Evolutionary conservation across 2,888 invertebrate genomes (phyloP).

Genomic region (Thumatha senex): DNA sequence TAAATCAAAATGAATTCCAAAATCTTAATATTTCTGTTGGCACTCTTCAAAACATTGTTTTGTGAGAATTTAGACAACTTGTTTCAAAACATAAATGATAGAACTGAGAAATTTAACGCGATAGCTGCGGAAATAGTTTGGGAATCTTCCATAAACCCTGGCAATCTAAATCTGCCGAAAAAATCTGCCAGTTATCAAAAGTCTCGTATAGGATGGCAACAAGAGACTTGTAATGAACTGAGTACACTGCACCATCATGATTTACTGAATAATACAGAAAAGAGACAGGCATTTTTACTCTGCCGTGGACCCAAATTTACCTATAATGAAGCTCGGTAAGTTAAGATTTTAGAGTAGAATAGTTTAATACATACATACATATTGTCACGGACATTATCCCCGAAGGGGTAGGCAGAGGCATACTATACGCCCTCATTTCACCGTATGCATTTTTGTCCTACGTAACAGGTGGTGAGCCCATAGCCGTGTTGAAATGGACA

Average conservation of each 20-base stretch:
- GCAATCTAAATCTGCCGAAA: conserved; percentile 42
- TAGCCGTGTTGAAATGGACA: too few relatives aligned
- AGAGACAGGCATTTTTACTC: conserved; percentile 82
- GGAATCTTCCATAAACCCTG: conserved; percentile 60
- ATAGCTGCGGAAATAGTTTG: conserved; percentile 67
- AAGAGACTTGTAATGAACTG: conserved; percentile 50
- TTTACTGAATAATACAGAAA: conserved; percentile 60
- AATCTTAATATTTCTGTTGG: conserved; percentile 8
- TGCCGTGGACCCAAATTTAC: conserved; percentile 86
- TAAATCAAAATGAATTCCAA: conserved; percentile 23
- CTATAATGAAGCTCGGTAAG: conserved; percentile 80
- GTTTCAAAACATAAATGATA: conserved; percentile 60
- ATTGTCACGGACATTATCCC: too few relatives aligned
- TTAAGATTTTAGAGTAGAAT: too few relatives aligned
- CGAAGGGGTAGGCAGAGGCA: too few relatives aligned
- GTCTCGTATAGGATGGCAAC: conserved; percentile 59
- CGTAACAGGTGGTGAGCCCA: too few relatives aligned
- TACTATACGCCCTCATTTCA: too few relatives aligned
- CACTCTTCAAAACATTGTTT: conserved; percentile 22
- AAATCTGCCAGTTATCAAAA: conserved; percentile 52
- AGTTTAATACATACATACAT: too few relatives aligned
- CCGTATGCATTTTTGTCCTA: too few relatives aligned
- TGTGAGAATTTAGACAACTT: conserved; percentile 41
- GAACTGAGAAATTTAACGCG: conserved; percentile 54
- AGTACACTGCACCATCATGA: conserved; percentile 41